Evolutionary conservation across 1,140 invertebrate genomes (phyloP), one percentile per base, ranked within the genome.

Genomic region (Meloidogyne floridensis): DNA sequence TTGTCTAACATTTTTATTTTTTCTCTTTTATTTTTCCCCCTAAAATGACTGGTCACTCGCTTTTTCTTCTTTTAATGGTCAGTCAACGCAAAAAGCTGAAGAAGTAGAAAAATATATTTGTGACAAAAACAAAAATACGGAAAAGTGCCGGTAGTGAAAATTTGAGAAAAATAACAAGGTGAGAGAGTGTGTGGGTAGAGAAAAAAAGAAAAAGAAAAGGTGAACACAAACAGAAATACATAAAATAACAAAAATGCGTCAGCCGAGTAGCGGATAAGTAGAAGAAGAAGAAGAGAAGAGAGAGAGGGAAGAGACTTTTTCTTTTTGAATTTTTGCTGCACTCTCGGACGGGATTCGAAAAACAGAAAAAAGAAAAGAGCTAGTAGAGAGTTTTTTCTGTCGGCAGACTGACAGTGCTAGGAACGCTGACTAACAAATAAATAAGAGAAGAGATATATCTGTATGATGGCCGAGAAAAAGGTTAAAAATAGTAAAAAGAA

Each of bases 1-100:
- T 79, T 70, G 47, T 71, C 54, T 53, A 69, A 59, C 65, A 74
- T 7, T n/a, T n/a, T 65, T 7, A 15, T 7, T 15, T 74, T 54
- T 51, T 18, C n/a, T 13, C 15, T 43, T 3, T 47, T 42, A 10
- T 72, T 43, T 77, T 53, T 78, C 54, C 56, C 59, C 7, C 43
- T 7, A 69, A 71, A 79, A 79, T 79, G 77, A 79, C 77, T 54
- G 65, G 65, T 79, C 54, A 56, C 15, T 69, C 51, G 77, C 56
- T 47, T 69, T 51, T 71, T 9, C 10, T 15, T 10, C n/a, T 42
- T 72, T 10, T 47, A 54, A 74, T 51, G 43, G 72, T 54, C 53
- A 54, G 15, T 47, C 13, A 5, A 53, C 65, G 65, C 65, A 79
- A 79, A 79, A 54, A 11, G 18, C 51, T 18, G 56, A 15, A 47